Percentiles rank a stretch among this genome's conserved stretches.
Conservation (phyloP, 2,113 vertebrate species). For the Actinemys pallida region DNA sequence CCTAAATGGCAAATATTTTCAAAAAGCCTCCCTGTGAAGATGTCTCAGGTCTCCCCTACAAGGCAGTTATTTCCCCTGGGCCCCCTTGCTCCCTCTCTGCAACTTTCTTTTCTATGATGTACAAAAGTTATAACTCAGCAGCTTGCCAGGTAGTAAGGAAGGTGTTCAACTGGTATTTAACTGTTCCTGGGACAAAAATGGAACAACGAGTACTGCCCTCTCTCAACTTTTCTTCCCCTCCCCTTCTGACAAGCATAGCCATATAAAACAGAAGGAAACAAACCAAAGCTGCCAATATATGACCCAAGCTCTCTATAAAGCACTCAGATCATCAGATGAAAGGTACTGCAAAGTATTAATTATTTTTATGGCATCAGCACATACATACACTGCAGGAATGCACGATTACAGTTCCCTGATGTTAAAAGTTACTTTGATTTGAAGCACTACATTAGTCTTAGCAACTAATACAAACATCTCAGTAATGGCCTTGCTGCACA, state of each 20-base stretch:
- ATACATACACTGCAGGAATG: neutral
- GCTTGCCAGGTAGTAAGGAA: neutral
- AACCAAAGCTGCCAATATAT: neutral
- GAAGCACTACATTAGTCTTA: slow-evolving; percentile 4
- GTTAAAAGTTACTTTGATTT: slow-evolving; percentile 53
- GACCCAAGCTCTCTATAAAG: slow-evolving; percentile 6
- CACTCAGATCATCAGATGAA: slow-evolving; percentile 52
- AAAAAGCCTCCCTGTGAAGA: neutral
- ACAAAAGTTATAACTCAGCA: neutral
- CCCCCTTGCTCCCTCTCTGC: neutral
- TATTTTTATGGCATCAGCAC: slow-evolving; percentile 24
- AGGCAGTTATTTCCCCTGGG: neutral
- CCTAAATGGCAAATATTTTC: neutral
- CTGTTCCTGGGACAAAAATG: neutral
- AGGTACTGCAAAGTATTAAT: slow-evolving; percentile 31
- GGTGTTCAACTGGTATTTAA: neutral
- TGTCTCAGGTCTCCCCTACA: neutral
- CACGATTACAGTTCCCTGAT: slow-evolving; percentile 23
- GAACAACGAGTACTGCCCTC: neutral
- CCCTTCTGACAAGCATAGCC: neutral
- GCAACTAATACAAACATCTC: slow-evolving; percentile 28
- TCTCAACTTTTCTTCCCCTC: neutral
- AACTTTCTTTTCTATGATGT: neutral
- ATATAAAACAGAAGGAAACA: neutral
- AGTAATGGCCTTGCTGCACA: slow-evolving; percentile 5